Evolutionary conservation across 2,113 vertebrate species (phyloP), one percentile per base, ranked within the genome.

Genomic region (Etia nguti): DNA sequence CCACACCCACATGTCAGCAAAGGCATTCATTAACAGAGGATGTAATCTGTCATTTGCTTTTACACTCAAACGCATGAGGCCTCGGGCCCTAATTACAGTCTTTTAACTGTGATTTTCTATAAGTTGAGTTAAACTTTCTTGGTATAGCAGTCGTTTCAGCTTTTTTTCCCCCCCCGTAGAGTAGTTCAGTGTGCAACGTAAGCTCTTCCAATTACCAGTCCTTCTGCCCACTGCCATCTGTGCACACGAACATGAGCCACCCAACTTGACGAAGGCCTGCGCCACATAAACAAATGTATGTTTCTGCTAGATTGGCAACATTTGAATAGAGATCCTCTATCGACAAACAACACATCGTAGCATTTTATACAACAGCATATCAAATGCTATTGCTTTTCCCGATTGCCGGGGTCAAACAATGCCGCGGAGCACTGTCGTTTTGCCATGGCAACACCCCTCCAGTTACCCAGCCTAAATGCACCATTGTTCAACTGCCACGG

Each of bases 171-270:
- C 13, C n/a, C 34, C 62, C 54, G 38, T 80, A 86, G 83, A 88
- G 13, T 59, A 24, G 65, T 90, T 88, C 48, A 82, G 22, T 79
- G 82, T 55, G 84, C 81, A 82, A 82, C 5, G 18, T 48, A 79
- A 56, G 83, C 80, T 55, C 79, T 79, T 84, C 70, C 90, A 92
- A 89, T 92, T 93, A 93, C 79, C 85, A 75, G 77, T 83, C 82
- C 82, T n/a, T 90, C 92, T 92, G 89, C 94, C 92, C 91, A 93
- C 92, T 79, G 55, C 92, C 90, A 93, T 93, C 93, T 93, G 90
- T 84, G 85, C 87, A 80, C 59, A 84, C 22, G 43, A 91, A 82
- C 79, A 85, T 75, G 88, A 88, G 85, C 90, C 70, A 80, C 41
- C 46, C 82, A 73, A 92, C 59, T 46, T 38, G 7, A 68, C 16